Conservation (phyloP, 2,888 invertebrate genomes). For the Acleris literana region DNA sequence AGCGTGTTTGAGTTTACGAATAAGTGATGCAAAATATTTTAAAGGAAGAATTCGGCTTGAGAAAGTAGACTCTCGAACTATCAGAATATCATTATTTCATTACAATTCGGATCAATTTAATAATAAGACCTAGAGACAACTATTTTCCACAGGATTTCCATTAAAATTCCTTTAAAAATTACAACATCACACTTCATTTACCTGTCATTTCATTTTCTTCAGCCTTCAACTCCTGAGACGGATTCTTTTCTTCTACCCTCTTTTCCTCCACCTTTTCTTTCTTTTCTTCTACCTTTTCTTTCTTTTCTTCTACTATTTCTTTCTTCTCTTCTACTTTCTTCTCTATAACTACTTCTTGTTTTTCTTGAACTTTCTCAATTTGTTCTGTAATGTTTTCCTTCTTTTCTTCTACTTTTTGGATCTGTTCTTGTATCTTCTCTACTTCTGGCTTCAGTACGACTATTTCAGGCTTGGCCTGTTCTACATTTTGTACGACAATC, state of each 20-base stretch:
- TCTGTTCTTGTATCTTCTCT: slow-evolving; percentile 45
- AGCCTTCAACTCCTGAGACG: slow-evolving; percentile 50
- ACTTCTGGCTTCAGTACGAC: slow-evolving; percentile 37
- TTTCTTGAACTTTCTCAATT: slow-evolving; percentile 45
- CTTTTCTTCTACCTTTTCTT: slow-evolving; percentile 46
- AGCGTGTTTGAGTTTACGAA: too few species aligned
- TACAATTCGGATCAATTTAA: too few species aligned
- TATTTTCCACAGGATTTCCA: too few species aligned
- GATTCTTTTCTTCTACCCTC: slow-evolving; percentile 50
- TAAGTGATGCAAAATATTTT: too few species aligned
- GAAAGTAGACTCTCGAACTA: too few species aligned
- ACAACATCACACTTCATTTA: slow-evolving; percentile 43
- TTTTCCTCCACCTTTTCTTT: slow-evolving; percentile 45
- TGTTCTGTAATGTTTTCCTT: slow-evolving; percentile 49
- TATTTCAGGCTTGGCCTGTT: slow-evolving; percentile 35
- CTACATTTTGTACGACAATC: slow-evolving; percentile 57
- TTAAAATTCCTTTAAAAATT: too few species aligned
- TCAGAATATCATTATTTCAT: too few species aligned
- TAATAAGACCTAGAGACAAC: too few species aligned
- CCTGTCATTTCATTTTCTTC: slow-evolving; percentile 85
- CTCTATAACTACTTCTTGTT: slow-evolving; percentile 46
- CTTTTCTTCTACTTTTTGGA: slow-evolving; percentile 57
- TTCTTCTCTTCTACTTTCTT: slow-evolving; percentile 50
- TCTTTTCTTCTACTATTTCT: slow-evolving; percentile 57
- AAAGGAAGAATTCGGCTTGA: too few species aligned